Base-by-base conservation (phyloP, 1,140 invertebrate genomes). In the Drosophila carrolli region DNA sequence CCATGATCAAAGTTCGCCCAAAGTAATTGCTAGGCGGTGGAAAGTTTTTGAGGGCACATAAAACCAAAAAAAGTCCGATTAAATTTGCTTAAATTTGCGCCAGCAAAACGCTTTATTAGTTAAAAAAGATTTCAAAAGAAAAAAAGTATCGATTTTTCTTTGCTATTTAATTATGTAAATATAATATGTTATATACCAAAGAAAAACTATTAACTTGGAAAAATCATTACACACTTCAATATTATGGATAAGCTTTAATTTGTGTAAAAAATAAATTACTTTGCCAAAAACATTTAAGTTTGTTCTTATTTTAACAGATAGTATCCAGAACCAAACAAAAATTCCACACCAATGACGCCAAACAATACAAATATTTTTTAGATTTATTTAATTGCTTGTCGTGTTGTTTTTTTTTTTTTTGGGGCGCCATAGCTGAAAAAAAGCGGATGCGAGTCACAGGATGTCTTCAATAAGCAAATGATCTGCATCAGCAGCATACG, bases 401-500 rank as follows among this genome's bases (percentile, higher is more conserved):
- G 14, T 11, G 44, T 16, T 53, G 4, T 37, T 13, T 7, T 37
- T 40, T 29, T 16, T 16, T 3, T 48, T 50, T 48, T 50, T 35
- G 27, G n/a, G 27, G 48, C 29, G 27, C 48, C 48, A 32, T 7
- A 48, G 29, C 29, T 32, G 27, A 0, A 23, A 10, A 29, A 29
- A 32, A 48, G 38, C 61, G 66, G 50, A 40, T 60, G 46, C 57
- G 1, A 61, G 10, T 56, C 35, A 82, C 83, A 86, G 82, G 82
- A 86, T 86, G 82, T 75, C 62, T 82, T 72, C 75, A 88, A 85
- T 86, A 78, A 75, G 55, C 63, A 59, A 55, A 32, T 46, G 51
- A 67, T 84, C 62, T 63, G 62, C 51, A 27, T 62, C 38, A 40
- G 43, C 38, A 56, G 44, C 70, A 43, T 68, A 13, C 48, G 23